phyloP scores from a whole-genome alignment of 2,888 invertebrate genomes.

The Xestia ashworthii region DNA sequence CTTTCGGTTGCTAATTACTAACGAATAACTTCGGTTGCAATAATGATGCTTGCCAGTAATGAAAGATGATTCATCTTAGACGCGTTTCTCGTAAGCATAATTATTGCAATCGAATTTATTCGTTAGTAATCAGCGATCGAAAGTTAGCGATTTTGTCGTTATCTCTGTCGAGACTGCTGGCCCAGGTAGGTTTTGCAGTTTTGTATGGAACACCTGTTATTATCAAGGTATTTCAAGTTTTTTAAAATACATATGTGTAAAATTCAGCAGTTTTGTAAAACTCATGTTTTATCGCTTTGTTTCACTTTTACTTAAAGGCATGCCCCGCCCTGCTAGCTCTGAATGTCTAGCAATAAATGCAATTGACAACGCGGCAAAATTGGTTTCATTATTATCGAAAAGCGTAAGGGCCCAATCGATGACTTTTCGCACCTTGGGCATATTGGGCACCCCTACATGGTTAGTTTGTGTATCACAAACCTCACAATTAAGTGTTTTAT shows the following conservation, averaged over 20 bases:
- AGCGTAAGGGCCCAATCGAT: conserved; percentile 47
- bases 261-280: neutral
- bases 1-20: no score
- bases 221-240: no score
- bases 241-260: no score
- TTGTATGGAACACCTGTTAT: neutral
- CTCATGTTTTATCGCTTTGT: neutral
- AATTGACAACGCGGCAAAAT: neutral
- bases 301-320: neutral
- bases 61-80: no score
- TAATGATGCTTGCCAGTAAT: no score
- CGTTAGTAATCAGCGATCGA: no score
- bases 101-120: no score
- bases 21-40: no score
- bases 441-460: neutral
- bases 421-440: neutral
- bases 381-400: neutral
- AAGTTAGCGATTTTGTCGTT: no score
- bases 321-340: no score
- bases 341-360: neutral
- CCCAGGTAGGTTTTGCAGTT: neutral
- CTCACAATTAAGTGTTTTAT: neutral
- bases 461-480: neutral
- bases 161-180: no score
- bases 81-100: no score